phyloP scores from a whole-genome alignment of 2,888 invertebrate species.

The Chelonus formosanus region DNA sequence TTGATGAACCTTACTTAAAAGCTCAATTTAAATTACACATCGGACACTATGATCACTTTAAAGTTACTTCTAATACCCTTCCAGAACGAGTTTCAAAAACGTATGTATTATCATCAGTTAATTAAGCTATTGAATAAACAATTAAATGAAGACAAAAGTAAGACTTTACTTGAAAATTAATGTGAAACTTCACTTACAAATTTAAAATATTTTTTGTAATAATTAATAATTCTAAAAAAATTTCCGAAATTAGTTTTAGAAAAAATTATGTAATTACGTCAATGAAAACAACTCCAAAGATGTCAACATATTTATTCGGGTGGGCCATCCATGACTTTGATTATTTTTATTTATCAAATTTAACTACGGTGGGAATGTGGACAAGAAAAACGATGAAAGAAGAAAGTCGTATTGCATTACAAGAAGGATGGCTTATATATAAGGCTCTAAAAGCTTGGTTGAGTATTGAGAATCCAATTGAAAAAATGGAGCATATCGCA shows the following conservation, averaged over 20 bases:
- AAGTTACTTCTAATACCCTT: constrained; percentile 43
- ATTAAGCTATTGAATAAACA: too few relatives aligned
- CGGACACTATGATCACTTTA: constrained; percentile 67
- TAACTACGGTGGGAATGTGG: constrained; percentile 44
- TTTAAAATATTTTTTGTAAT: constrained; percentile 4
- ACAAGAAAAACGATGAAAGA: constrained; percentile 41
- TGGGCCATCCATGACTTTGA: constrained; percentile 52
- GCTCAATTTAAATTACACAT: constrained; percentile 78
- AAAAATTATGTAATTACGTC: constrained; percentile 37
- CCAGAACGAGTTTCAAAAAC: constrained; percentile 34
- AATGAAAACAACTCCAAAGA: constrained; percentile 45
- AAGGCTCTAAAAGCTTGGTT: constrained; percentile 43
- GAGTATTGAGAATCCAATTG: constrained; percentile 50
- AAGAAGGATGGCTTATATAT: constrained; percentile 45
- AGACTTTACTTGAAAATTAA: too few relatives aligned
- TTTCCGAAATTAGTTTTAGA: too few relatives aligned
- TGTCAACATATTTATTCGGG: constrained; percentile 55
- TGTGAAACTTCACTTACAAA: neutral
- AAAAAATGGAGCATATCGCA: constrained; percentile 81
- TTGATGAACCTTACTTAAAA: constrained; percentile 66
- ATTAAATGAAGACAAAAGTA: too few relatives aligned
- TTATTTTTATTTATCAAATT: constrained; percentile 31
- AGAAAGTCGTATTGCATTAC: constrained; percentile 35
- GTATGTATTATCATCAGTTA: neutral
- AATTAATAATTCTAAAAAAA: too few relatives aligned